Evolutionary conservation across 2,888 invertebrate species (phyloP), one percentile per base, ranked within the genome.

Genomic region (Eueremaeus valkanovi): DNA sequence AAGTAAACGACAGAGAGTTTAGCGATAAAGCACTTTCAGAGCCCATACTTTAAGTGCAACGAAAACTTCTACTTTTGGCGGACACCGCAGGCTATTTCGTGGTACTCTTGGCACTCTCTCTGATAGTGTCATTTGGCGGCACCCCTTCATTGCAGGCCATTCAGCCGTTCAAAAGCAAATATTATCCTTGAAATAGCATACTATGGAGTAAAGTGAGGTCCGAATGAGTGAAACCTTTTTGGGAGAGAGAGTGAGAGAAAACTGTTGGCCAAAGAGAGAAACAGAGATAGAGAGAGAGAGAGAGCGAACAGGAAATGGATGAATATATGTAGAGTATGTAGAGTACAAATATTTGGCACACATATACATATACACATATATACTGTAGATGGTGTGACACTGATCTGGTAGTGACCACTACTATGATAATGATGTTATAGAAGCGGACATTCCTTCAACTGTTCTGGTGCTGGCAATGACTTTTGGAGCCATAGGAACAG

Each of bases 101-200:
- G 33, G 63, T 63, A 63, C 2, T 58, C 27, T 31, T 63, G 63
- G 31, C 63, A 29, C 33, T 33, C 33, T 29, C 33, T n/a, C n/a
- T n/a, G n/a, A n/a, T 33, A 63, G n/a, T 29, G 24, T 58, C 58
- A 58, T 63, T 63, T 63, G n/a, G 63, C 63, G 63, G 63, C 63
- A 63, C 24, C 58, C 58, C 58, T 58, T 58, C 63, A 63, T n/a
- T 36, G 21, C 49, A 49, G 49, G 8, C 18, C 49, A n/a, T n/a
- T n/a, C n/a, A n/a, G n/a, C n/a, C n/a, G n/a, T 49, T 49, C 49
- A 49, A 49, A 49, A 11, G 49, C 49, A 49, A 49, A 49, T 49
- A 49, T 49, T 49, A 49, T 49, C 49, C 49, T 49, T 49, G 49
- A 49, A 49, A 21, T 49, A 21, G 49, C 21, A 49, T 18, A 11